These are phyloP conservation scores for Cardinalis cardinalis DNA, from an alignment of 2,113 vertebrate genomes.

Conservation along the genomic window DNA sequence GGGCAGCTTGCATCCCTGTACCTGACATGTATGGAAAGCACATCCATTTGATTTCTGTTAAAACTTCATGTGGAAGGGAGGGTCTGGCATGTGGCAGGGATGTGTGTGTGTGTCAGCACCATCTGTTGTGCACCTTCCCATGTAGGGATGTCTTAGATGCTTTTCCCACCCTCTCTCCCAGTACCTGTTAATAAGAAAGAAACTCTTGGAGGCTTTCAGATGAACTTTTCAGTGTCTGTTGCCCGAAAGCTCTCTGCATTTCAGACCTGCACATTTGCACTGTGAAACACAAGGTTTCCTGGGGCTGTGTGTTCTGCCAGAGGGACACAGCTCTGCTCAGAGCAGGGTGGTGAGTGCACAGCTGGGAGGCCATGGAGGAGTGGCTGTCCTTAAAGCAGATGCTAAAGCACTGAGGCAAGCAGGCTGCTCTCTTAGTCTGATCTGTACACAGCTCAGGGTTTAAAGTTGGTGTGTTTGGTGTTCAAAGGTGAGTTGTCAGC, in stretches of 20 bases:
- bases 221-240: neutral
- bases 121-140: neutral
- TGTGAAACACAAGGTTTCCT: neutral
- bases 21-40: neutral
- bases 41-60: neutral
- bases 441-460: neutral
- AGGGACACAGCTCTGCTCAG: neutral
- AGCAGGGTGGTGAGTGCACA: neutral
- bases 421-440: neutral
- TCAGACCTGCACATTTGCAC: neutral
- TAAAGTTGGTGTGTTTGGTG: neutral
- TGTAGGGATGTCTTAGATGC: neutral
- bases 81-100: rapidly evolving
- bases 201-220: neutral
- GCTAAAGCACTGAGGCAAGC: neutral
- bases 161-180: neutral
- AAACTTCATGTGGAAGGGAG: neutral
- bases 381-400: neutral
- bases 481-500: neutral
- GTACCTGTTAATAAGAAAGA: neutral
- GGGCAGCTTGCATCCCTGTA: neutral
- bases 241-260: neutral
- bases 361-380: neutral
- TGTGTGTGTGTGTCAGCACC: neutral
- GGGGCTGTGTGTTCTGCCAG: neutral